Base-by-base conservation (phyloP, 1,140 invertebrate species). In the Caenorhabditis latens region DNA sequence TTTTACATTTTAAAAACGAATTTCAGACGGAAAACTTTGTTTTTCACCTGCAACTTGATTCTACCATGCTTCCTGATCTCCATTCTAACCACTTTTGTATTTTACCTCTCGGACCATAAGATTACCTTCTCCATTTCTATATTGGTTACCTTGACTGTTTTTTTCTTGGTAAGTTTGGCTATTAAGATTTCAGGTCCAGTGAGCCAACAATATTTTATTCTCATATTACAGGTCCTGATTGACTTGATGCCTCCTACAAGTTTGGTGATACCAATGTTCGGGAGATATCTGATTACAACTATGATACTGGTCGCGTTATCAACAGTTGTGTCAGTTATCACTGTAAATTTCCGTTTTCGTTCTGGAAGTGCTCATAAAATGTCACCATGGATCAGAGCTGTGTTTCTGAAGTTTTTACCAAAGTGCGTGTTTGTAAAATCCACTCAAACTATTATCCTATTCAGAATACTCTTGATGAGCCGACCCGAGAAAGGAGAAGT, bases 271-370 rank as follows among this genome's bases (percentile, higher is more conserved):
- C 98, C 98, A 24, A 94, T 99, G 50, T 95, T 99, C 84, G 98
- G 98, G 86, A 99, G 99, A 94, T 99, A 99, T 94, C 95, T 99
- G 61, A 95, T 99, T 92, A 99, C 99, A 93, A 98, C 98, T 84
- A 99, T 99, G 97, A 98, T 99, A 91, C 95, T 99, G 83, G 98
- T 99, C 86, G 99, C 98, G 55, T 94, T 99, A 57, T 99, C 98
- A 32, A 99, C 99, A 93, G 97, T 98, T 93, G 97, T 98, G 89
- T 99, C 97, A 48, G 97, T 99, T 88, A 95, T 99, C 89, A 97
- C 99, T 55, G 94, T 99, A 61, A 99, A 99, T 94, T 96, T 99
- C 86, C 97, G 98, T 93, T 98, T 98, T 93, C 95, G 97, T 43
- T 97, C 96, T 50, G 92, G 91, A 63, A 85, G 90, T 53, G 96